Evolutionary conservation across 2,797 vertebrate species (phyloP), one percentile per base, ranked within the genome.

Genomic region (Peromyscus attwateri): DNA sequence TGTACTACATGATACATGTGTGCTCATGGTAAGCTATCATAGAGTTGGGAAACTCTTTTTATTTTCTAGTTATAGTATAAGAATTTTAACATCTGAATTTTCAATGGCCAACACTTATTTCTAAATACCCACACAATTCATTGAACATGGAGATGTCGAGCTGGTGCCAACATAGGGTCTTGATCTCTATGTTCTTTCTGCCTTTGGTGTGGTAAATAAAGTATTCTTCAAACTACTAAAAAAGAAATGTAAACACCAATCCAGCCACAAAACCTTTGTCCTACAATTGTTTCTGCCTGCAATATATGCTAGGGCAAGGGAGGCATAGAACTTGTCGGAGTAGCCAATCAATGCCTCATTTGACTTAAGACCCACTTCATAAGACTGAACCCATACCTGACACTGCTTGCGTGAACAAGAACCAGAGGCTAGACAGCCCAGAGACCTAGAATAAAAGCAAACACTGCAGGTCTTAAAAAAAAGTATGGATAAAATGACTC

Each of bases 51-150:
- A 31, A 40, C 6, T 90, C 4, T 70, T 77, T 88, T 82, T 90
- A 75, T 34, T 62, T 95, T 81, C 66, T 87, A 92, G 11, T 73
- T 92, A 70, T 12, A 80, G 8, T 43, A 71, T 19, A 60, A 66
- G 43, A 91, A 92, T 60, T 87, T 87, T 60, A 97, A 96, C 11
- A 88, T 88, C n/a, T 92, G 62, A 23, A 4, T 90, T 96, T 93
- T 37, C 77, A 92, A 83, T 23, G 75, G 62, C 64, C 57, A 96
- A 11, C 71, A 17, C 12, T 60, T 70, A 87, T 83, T 46, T 89
- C 49, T 94, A 64, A 25, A 85, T 64, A 85, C 40, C 43, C 43
- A 49, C 62, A 85, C 5, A 49, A 85, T 29, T 46, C 62, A 13
- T 21, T 46, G 60, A 34, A 66, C 40, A 46, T 46, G 37, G 37